phyloP scores from a whole-genome alignment of 2,113 vertebrate genomes.

The Takifugu flavidus region DNA sequence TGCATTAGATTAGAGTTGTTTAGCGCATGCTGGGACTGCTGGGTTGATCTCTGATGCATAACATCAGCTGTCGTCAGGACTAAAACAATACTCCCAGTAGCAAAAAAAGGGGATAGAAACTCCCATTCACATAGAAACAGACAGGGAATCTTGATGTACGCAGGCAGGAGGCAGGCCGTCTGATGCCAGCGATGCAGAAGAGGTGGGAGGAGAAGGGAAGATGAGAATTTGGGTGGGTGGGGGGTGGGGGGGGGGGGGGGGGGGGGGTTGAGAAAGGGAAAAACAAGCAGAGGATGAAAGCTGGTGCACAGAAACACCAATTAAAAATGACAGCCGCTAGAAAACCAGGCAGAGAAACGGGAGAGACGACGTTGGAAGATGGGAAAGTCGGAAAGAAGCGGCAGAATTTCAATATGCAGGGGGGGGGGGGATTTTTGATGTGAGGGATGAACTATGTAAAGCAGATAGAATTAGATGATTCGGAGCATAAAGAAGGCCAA shows the following conservation, averaged over 20 bases:
- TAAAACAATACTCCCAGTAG: no score
- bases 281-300: constrained; percentile 54
- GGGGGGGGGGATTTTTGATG: background rate
- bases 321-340: constrained; percentile 62
- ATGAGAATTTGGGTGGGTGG: constrained; percentile 2
- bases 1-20: no score
- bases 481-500: background rate
- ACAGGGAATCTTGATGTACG: constrained; percentile 31
- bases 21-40: no score
- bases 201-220: constrained; percentile 23
- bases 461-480: constrained; percentile 7
- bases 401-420: background rate
- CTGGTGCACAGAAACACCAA: constrained; percentile 58
- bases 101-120: constrained; percentile 34
- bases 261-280: background rate
- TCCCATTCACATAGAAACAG: constrained; percentile 13
- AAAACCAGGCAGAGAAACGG: constrained; percentile 47
- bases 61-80: no score
- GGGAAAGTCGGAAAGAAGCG: constrained; percentile 30
- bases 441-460: constrained; percentile 1
- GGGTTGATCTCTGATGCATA: no score
- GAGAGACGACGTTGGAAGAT: constrained; percentile 27
- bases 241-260: constrained; percentile 6
- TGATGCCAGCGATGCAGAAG: constrained; percentile 42
- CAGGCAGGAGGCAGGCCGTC: constrained; percentile 38